A percentile compares a stretch with the other conserved stretches of the same genome.
These are phyloP conservation scores for Cyanoderma ruficeps DNA, from an alignment of 2,113 vertebrate species.

Conservation along the genomic window DNA sequence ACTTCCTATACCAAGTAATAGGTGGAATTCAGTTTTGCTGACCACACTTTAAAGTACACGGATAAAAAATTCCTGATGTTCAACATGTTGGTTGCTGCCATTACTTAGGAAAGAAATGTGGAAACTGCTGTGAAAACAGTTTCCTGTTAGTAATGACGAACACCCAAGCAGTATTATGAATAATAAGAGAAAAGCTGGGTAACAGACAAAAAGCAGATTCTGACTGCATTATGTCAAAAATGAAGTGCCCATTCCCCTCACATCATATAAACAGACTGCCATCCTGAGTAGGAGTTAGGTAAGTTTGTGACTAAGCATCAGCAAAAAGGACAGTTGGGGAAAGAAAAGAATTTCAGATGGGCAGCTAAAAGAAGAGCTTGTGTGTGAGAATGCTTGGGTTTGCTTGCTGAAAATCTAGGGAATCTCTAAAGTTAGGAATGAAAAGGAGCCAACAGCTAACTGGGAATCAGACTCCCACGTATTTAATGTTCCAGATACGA, in stretches of 20 bases:
- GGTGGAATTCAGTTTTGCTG: not conserved
- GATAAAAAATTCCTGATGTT: not conserved
- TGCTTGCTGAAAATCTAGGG: not conserved
- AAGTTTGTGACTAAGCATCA: not conserved
- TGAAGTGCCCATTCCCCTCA: not conserved
- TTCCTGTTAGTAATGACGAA: not conserved
- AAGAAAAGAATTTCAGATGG: not conserved
- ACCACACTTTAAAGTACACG: not conserved
- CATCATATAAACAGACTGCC: not conserved
- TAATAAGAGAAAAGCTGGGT: not conserved
- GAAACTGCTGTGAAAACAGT: not conserved
- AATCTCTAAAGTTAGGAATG: not conserved
- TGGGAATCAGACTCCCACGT: not conserved
- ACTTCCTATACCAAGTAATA: not conserved
- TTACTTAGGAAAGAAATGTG: not conserved
- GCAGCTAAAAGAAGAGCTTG: not conserved
- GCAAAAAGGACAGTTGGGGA: not conserved
- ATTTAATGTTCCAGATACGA: not conserved
- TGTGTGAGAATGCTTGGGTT: not conserved
- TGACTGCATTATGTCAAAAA: not conserved
- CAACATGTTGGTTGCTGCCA: not conserved
- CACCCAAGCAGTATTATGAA: not conserved
- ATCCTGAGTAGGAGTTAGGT: not conserved
- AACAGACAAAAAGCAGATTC: not conserved
- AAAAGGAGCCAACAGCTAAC: not conserved